Evolutionary conservation across 2,888 invertebrate genomes (phyloP).

Genomic region (Drosophila robusta): DNA sequence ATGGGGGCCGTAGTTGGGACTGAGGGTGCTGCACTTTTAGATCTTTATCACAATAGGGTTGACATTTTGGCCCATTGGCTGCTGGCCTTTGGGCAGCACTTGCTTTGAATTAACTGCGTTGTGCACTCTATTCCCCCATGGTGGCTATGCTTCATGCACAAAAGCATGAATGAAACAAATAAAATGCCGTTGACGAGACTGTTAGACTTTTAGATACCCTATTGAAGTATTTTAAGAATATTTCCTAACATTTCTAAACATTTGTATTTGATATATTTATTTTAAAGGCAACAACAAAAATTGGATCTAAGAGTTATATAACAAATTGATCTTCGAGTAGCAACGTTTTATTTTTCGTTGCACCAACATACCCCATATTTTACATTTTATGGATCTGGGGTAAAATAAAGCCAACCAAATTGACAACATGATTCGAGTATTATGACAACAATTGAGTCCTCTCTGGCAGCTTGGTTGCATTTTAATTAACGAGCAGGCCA

Average conservation of each 20-base stretch:
- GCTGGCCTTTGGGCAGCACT: constrained; percentile 41
- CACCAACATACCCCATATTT: not conserved
- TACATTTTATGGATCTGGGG: not conserved
- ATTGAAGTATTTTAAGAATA: too few relatives aligned
- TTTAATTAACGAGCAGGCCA: constrained; percentile 61
- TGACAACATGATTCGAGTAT: constrained; percentile 67
- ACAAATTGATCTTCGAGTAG: too few relatives aligned
- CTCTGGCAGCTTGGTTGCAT: constrained; percentile 37
- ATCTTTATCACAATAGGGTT: constrained; percentile 58
- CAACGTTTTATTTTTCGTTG: too few relatives aligned
- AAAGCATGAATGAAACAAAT: constrained; percentile 10
- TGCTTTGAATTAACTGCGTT: constrained; percentile 52
- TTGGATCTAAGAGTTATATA: too few relatives aligned
- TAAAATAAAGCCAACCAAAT: constrained; percentile 39
- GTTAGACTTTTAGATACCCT: not conserved
- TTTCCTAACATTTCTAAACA: too few relatives aligned
- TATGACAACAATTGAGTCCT: constrained; percentile 71
- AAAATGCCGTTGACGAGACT: not conserved
- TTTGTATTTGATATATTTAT: too few relatives aligned
- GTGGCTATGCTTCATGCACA: constrained; percentile 16
- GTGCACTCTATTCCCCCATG: constrained; percentile 47
- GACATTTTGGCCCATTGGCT: constrained; percentile 52
- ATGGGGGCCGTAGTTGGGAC: not conserved
- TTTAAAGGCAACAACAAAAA: too few relatives aligned
- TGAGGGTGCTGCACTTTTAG: constrained; percentile 42